Evolutionary conservation across 2,113 vertebrate genomes (phyloP), one percentile per base, ranked within the genome.

Genomic region (Phycodurus eques): DNA sequence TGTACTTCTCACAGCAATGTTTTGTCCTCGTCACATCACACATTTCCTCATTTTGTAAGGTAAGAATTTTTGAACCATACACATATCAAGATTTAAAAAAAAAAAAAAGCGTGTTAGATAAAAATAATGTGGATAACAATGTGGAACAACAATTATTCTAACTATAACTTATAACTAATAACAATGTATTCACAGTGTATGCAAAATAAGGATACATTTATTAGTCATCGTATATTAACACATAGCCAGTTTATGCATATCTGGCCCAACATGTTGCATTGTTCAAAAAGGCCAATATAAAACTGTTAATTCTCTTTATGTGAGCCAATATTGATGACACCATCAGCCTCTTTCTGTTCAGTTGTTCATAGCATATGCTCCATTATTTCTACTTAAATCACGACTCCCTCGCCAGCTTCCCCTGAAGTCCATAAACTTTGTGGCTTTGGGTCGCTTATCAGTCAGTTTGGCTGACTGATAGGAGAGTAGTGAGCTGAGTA

Each of bases 391-490:
- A 47, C 44, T 66, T 47, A 66, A 66, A 66, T 66, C 43, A 49
- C 3, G 44, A 66, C 44, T 47, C 64, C 44, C 44, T 47, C 27
- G n/a, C 44, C 64, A 31, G 44, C 22, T 49, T 17, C 64, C 20
- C 64, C 13, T 46, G 44, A 74, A 70, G 35, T 67, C 69, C 66
- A 72, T 74, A 72, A 80, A 80, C 63, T 57, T n/a, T 22, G 47
- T 22, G 27, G 12, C 17, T 61, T 67, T 42, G 67, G 33, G 27
- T 47, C 64, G 31, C 13, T 47, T 47, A 66, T 66, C 64, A 47
- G 13, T 66, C 43, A 10, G 44, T 27, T 46, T 44, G 43, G 63
- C 22, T 47, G 64, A 2, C 35, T 39, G 35, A 39, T 3, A 39
- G 2, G 35, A 6, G 35, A 39, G 6, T 39, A 39, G 35, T 39